These are phyloP conservation scores for Synergus itoensis DNA, from an alignment of 2,888 invertebrate species.

Conservation along the genomic window DNA sequence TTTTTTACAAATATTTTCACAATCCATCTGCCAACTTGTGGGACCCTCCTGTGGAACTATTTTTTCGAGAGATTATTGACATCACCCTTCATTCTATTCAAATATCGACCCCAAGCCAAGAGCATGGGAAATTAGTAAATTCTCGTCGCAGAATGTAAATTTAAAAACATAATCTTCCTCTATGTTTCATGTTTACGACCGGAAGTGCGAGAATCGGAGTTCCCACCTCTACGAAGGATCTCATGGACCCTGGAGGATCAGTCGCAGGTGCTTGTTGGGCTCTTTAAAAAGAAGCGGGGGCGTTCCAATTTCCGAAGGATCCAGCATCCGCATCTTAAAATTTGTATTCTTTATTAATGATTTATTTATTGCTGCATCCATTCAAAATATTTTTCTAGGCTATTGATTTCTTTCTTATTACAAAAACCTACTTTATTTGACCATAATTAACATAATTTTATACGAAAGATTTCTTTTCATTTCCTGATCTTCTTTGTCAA, in stretches of 20 bases:
- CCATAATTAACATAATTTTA: background rate
- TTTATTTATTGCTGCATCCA: background rate
- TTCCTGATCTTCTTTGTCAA: background rate
- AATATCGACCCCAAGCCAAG: background rate
- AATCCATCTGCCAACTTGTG: constrained; percentile 28
- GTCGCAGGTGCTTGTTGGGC: constrained; percentile 28
- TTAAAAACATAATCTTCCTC: background rate
- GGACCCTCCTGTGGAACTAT: constrained; percentile 9
- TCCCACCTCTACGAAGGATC: constrained; percentile 26
- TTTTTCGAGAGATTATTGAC: constrained; percentile 20
- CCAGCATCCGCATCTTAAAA: constrained; percentile 12
- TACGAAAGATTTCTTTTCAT: background rate
- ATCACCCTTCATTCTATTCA: constrained; percentile 22
- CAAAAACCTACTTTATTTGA: background rate
- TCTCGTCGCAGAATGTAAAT: constrained; percentile 23
- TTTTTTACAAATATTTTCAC: constrained; percentile 14
- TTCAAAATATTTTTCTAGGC: background rate
- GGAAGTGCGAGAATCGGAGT: constrained; percentile 22
- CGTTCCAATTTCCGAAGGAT: constrained; percentile 11
- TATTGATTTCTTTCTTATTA: too few species aligned
- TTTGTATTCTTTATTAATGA: constrained; percentile 27
- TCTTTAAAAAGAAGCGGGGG: constrained; percentile 27
- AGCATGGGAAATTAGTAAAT: constrained; percentile 13
- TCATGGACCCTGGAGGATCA: constrained; percentile 16
- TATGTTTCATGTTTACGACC: constrained; percentile 25